phyloP scores from a whole-genome alignment of 2,113 vertebrate species.

The Eudorcas thomsonii region DNA sequence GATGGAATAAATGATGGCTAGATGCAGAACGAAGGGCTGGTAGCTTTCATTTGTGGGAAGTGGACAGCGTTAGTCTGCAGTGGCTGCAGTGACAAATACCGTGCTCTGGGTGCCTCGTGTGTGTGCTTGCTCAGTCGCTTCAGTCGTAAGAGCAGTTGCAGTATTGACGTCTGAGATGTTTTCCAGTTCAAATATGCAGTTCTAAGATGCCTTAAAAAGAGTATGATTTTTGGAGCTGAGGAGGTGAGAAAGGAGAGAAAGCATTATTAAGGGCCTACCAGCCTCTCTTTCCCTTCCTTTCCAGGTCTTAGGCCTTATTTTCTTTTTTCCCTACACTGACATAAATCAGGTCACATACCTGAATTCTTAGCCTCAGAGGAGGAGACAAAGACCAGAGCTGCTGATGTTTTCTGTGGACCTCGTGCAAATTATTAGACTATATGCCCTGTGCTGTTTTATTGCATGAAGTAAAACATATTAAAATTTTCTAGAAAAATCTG shows the following conservation, averaged over 20 bases:
- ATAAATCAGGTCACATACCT: neutral
- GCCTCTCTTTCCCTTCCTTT: neutral
- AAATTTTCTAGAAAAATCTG: neutral
- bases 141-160: neutral
- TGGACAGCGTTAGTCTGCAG: neutral
- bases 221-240: neutral
- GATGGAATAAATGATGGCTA: neutral
- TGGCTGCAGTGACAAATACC: rapidly evolving
- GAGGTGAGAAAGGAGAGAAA: neutral
- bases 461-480: neutral
- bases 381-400: neutral
- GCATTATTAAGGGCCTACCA: neutral
- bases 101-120: neutral
- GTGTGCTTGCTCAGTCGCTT: neutral
- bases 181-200: neutral
- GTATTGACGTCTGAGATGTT: neutral
- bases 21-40: neutral
- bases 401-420: neutral
- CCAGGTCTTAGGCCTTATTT: neutral
- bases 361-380: neutral
- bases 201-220: neutral
- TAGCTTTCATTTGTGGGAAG: neutral
- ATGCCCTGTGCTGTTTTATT: neutral
- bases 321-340: neutral
- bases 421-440: neutral